Evolutionary conservation across 2,888 invertebrate genomes (phyloP), one percentile per base, ranked within the genome.

Genomic region (Apamea monoglypha): DNA sequence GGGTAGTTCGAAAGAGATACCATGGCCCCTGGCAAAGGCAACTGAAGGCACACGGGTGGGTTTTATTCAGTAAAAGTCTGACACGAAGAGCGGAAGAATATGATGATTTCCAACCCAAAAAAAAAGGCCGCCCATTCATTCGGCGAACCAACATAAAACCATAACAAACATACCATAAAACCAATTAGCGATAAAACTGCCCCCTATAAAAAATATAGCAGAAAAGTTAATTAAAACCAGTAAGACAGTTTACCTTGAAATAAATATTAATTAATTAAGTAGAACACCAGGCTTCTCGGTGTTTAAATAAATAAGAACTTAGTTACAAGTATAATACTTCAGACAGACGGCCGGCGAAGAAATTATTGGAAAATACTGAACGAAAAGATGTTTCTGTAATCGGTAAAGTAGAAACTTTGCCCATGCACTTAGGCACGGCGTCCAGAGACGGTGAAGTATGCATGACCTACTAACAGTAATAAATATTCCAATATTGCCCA

Each of bases 321-420:
- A 47, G 53, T 61, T 53, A 18, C 53, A 74, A 77, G 63, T 64
- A 67, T 64, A 64, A 76, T 67, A 74, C 68, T 78, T 69, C 47
- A 73, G n/a, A 47, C 29, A 32, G 50, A 18, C n/a, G 16, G 32
- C 16, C 47, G 8, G 56, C 29, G 47, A 56, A 67, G 36, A 64
- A 76, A 73, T 84, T 76, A 81, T 81, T 84, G 73, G 50, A 81
- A 81, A 64, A 75, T 7, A 71, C 29, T 72, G 18, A 59, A 64
- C 12, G 73, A 25, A 36, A 25, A 14, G 25, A 63, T 56, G 40
- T 70, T 80, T 25, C 71, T 36, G 10, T 72, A 69, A 69, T 72
- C 36, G 6, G 16, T 18, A 25, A 53, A 5, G 21, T 4, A 50
- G 21, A 32, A 70, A 64, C 68, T 70, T 75, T 69, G n/a, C 12